phyloP scores from a whole-genome alignment of 37 sponge, comb jelly and placozoan species.

The Aphrocallistes beatrix region DNA sequence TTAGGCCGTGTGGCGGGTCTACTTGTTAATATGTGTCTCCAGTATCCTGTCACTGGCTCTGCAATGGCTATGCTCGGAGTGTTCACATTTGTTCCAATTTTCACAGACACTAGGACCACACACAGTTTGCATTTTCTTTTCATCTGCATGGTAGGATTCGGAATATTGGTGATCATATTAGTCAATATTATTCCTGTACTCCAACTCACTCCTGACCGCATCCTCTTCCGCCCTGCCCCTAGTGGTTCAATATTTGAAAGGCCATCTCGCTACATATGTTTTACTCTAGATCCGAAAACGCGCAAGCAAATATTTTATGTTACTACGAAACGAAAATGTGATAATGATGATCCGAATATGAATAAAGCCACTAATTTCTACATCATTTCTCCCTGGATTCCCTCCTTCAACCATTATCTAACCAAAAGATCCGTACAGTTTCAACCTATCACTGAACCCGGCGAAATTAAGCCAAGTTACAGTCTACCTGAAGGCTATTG shows the following conservation, averaged over 20 bases:
- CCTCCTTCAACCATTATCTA: neutral
- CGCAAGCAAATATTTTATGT: too few species aligned
- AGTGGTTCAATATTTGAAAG: too few species aligned
- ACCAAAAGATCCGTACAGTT: neutral
- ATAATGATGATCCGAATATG: neutral
- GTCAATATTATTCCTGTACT: too few species aligned
- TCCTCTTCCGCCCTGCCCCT: too few species aligned
- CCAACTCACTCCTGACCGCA: too few species aligned
- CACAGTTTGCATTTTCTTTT: neutral
- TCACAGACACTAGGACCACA: neutral
- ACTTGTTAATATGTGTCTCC: neutral
- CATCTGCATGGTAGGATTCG: neutral
- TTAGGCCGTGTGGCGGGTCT: neutral
- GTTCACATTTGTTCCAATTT: neutral
- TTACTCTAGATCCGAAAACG: too few species aligned
- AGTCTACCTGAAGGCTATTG: neutral
- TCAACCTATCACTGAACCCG: neutral
- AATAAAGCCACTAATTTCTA: neutral
- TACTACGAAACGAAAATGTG: neutral
- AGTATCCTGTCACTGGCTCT: neutral
- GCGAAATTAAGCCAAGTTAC: neutral
- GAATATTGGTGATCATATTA: neutral
- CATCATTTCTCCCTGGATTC: neutral
- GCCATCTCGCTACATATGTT: too few species aligned
- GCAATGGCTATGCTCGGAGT: neutral